These are phyloP conservation scores for Daubentonia madagascariensis DNA, from an alignment of 2,113 vertebrate species.

Conservation along the genomic window DNA sequence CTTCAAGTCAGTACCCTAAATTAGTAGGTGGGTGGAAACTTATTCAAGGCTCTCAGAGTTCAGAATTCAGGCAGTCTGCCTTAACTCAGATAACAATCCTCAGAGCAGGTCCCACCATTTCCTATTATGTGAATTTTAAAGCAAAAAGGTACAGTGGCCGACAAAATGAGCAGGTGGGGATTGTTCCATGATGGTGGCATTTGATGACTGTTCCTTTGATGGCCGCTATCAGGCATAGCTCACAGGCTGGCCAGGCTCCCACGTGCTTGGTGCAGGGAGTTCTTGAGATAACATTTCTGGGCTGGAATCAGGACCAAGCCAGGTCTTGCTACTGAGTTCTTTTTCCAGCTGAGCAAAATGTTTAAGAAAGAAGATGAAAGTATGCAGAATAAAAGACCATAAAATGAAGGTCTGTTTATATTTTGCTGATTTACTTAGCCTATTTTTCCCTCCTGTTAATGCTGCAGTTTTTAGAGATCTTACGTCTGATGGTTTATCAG, in stretches of 20 bases:
- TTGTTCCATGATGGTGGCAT: neutral
- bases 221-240: neutral
- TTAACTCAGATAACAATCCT: neutral
- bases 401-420: conserved; percentile 21
- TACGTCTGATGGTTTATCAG: neutral
- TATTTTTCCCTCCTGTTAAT: neutral
- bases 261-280: neutral
- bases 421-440: conserved; percentile 16
- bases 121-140: neutral
- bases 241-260: neutral
- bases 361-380: conserved; percentile 34
- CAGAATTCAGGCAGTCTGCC: neutral
- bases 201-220: neutral
- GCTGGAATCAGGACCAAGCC: neutral
- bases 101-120: too few relatives aligned
- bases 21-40: neutral
- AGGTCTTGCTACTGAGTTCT: neutral
- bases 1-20: neutral
- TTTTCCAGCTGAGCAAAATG: neutral
- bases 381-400: neutral
- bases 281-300: neutral
- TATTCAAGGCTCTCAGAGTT: neutral
- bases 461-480: conserved; percentile 22
- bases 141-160: neutral
- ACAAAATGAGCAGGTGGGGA: neutral